These are phyloP conservation scores for Kradibia gibbosae DNA, from an alignment of 1,140 invertebrate species.

Conservation along the genomic window DNA sequence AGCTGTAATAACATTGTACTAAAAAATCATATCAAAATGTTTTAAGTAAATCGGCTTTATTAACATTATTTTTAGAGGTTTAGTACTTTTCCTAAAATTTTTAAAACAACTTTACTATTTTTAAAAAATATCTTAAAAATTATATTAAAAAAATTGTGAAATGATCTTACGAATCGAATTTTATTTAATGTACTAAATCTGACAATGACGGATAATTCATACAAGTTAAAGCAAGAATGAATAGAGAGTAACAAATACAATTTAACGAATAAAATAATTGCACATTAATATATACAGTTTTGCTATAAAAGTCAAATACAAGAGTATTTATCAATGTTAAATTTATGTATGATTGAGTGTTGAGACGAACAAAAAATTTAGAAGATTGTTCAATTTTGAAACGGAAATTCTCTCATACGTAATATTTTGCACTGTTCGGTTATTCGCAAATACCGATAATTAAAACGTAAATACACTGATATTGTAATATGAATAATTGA, in stretches of 20 bases:
- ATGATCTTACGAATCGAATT: no score
- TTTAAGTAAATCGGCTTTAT: background rate
- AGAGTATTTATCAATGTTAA: background rate
- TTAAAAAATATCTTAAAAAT: no score
- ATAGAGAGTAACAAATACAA: no score
- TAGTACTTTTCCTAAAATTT: background rate
- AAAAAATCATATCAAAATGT: background rate
- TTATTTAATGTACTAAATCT: no score
- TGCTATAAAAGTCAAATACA: background rate
- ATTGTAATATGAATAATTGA: background rate
- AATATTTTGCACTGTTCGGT: constrained; percentile 5
- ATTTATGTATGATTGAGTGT: background rate
- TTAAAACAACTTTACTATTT: background rate
- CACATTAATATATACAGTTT: background rate
- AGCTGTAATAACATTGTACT: constrained; percentile 5
- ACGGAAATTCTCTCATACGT: background rate
- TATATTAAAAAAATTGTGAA: no score
- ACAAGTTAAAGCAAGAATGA: no score
- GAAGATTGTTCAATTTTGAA: background rate
- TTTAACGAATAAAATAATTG: background rate
- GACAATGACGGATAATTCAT: no score
- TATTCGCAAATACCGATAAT: constrained; percentile 21
- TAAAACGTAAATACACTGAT: background rate
- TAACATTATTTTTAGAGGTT: background rate
- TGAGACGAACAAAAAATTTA: background rate